phyloP scores from a whole-genome alignment of 2,113 vertebrate genomes.

The Lota lota region DNA sequence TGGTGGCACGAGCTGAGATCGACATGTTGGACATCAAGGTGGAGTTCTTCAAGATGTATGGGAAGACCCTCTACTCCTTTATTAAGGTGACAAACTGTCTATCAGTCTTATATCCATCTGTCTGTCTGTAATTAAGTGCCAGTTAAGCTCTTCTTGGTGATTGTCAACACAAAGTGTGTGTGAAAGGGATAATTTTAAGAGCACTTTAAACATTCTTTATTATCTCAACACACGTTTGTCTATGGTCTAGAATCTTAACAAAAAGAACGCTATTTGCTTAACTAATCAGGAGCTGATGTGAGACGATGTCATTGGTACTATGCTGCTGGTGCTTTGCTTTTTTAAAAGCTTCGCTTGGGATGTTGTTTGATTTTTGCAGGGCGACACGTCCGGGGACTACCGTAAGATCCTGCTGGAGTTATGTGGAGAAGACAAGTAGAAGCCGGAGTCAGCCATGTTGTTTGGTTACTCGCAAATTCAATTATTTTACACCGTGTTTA shows the following conservation, averaged over 20 bases:
- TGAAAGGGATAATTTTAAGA: too few relatives aligned
- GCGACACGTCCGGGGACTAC: slow-evolving; percentile 94
- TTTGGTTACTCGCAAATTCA: too few relatives aligned
- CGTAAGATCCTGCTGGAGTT: slow-evolving; percentile 87
- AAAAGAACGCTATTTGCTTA: too few relatives aligned
- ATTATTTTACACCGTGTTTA: neutral
- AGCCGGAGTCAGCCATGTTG: too few relatives aligned
- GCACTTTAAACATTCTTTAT: neutral
- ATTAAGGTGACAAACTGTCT: slow-evolving; percentile 81
- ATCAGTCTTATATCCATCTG: too few relatives aligned
- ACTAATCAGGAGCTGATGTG: too few relatives aligned
- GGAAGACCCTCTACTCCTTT: slow-evolving; percentile 91
- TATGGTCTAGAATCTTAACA: neutral
- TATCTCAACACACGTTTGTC: neutral
- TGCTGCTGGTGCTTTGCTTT: too few relatives aligned
- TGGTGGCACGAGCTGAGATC: slow-evolving; percentile 90
- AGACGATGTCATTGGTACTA: too few relatives aligned
- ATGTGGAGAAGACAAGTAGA: slow-evolving; percentile 83
- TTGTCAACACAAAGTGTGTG: too few relatives aligned
- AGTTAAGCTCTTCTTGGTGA: neutral
- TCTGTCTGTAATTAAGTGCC: neutral
- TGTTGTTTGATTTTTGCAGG: slow-evolving; percentile 65
- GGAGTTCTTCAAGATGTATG: slow-evolving; percentile 85
- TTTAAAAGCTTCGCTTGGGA: neutral
- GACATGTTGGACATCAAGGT: slow-evolving; percentile 92